Base-by-base conservation (phyloP, 2,113 vertebrate species). In the Gobiocypris rarus region DNA sequence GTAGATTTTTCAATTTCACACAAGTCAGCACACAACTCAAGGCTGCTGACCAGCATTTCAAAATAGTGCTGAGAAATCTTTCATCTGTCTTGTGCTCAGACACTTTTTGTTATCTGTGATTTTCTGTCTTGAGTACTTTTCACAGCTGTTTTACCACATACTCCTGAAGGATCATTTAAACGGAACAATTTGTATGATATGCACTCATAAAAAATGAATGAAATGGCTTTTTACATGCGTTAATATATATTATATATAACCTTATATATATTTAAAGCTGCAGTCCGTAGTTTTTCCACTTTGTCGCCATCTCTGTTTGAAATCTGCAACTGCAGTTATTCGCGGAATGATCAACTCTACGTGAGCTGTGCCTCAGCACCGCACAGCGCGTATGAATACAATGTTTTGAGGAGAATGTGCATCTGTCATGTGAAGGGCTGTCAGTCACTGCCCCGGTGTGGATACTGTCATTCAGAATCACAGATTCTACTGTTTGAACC, bases 1-100 rank as follows among this genome's bases (percentile, higher is more conserved):
- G 17, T 31, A 76, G 9, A 54, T 76, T 56, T 76, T 76, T 76
- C 50, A 76, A 76, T 76, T 76, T 76, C 74, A 76, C 74, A 76
- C 74, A 56, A 54, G 48, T 75, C 74, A 54, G 74, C 74, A 75
- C 74, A 75, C 74, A 75, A n/a, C 28, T n/a, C 41, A 73, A 45
- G 61, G 17, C 50, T 56, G 50, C 28, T 54, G 74, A 54, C 74
- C n/a, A 73, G 70, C 70, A 73, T 73, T 73, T 73, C 41, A 4
- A 73, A 48, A 26, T 26, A 73, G 13, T 15, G 26, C n/a, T 9
- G 70, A 26, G 70, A 45, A 73, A 15, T 73, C 41, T 73, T 73
- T 73, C 41, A 73, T 76, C 31, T 56, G 74, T 56, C 74, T 34
- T 19, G 13, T 76, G 28, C 50, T 56, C 17, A 56, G 3, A 56